These are phyloP conservation scores for Cephus sareptanus DNA, from an alignment of 2,888 invertebrate species.

Conservation along the genomic window DNA sequence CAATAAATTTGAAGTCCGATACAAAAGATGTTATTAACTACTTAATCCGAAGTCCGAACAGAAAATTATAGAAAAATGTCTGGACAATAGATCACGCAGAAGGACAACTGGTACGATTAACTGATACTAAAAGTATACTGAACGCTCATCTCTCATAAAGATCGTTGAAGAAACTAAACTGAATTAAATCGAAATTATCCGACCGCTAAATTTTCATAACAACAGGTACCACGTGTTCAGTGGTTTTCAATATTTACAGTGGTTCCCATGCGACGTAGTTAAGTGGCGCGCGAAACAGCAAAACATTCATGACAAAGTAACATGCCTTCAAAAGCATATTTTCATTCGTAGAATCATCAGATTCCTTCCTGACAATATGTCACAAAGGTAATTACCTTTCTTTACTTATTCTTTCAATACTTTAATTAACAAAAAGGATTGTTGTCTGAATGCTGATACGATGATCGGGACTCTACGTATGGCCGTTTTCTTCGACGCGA, in stretches of 20 bases:
- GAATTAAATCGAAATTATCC: not conserved
- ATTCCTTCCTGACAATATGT: not conserved
- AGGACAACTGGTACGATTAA: not conserved
- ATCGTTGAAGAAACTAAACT: not conserved
- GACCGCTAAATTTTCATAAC: not conserved
- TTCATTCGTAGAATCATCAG: not conserved
- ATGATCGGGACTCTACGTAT: not conserved
- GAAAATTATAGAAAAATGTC: not conserved
- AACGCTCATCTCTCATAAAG: not conserved
- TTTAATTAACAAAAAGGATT: not conserved
- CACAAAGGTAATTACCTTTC: not conserved
- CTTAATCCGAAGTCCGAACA: not conserved
- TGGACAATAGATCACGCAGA: not conserved
- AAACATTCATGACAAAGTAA: not conserved
- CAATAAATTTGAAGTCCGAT: not conserved
- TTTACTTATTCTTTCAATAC: not conserved
- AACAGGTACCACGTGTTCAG: not conserved
- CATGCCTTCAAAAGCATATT: not conserved
- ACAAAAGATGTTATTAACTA: not conserved
- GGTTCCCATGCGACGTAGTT: not conserved
- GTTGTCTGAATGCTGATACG: not conserved
- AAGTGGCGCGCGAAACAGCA: not conserved
- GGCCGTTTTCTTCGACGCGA: no score
- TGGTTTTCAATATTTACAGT: not conserved
- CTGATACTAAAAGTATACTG: not conserved